A percentile compares a stretch with the other conserved stretches of the same genome.
These are phyloP conservation scores for Ennomos fuscantarius DNA, from an alignment of 2,888 invertebrate genomes.

Conservation along the genomic window DNA sequence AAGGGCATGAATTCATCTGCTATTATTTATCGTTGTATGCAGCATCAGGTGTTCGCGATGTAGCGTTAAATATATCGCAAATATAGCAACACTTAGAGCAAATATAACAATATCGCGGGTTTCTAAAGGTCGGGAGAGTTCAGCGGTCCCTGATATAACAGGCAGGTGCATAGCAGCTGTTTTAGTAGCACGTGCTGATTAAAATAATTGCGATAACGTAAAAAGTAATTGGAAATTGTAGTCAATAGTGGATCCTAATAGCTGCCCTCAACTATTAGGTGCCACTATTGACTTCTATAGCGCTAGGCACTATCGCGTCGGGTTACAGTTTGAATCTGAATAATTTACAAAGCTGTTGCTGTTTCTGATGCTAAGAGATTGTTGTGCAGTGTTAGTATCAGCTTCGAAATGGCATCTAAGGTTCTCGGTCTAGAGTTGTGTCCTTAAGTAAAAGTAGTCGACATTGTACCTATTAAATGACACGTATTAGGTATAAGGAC, in stretches of 20 bases:
- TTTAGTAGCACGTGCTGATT: conserved; percentile 40
- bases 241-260: not conserved
- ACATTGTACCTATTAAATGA: too few relatives aligned
- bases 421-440: too few relatives aligned
- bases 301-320: too few relatives aligned
- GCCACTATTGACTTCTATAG: too few relatives aligned
- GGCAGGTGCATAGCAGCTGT: conserved; percentile 59
- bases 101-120: conserved; percentile 7
- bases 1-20: conserved; percentile 24
- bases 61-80: conserved; percentile 8
- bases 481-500: too few relatives aligned
- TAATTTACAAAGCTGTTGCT: too few relatives aligned
- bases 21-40: not conserved
- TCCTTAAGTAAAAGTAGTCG: too few relatives aligned
- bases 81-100: conserved; percentile 6
- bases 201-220: conserved; percentile 31
- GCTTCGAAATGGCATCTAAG: too few relatives aligned
- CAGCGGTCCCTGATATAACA: conserved; percentile 56
- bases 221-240: conserved; percentile 25
- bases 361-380: too few relatives aligned
- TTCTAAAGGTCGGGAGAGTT: conserved; percentile 57
- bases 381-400: too few relatives aligned
- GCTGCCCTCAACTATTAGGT: too few relatives aligned
- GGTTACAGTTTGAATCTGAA: too few relatives aligned
- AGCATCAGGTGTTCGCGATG: conserved; percentile 10